Evolutionary conservation across 2,888 invertebrate species (phyloP).

Genomic region (Oscheius sp.): DNA sequence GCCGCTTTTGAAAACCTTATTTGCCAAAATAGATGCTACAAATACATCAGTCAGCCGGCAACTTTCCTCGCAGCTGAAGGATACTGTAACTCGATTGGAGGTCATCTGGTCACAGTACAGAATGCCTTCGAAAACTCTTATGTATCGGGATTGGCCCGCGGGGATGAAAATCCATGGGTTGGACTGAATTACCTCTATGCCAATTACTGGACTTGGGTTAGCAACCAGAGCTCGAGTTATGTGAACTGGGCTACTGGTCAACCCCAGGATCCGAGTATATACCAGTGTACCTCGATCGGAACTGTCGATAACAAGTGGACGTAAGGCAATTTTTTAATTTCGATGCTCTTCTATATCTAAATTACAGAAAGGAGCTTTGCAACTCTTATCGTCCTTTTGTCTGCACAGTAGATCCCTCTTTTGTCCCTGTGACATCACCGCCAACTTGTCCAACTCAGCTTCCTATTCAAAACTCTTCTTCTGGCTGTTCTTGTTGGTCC

Average conservation of each 20-base stretch:
- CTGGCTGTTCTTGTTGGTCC: no score
- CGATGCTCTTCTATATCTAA: background rate
- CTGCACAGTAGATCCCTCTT: background rate
- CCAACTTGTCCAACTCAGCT: background rate
- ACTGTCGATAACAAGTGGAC: background rate
- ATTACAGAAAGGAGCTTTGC: constrained; percentile 1
- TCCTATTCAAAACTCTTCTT: background rate
- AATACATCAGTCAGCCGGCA: background rate
- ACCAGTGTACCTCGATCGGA: background rate
- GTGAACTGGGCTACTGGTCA: background rate
- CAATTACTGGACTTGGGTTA: background rate
- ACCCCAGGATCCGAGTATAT: background rate
- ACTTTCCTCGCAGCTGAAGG: background rate
- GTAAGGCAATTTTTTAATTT: background rate
- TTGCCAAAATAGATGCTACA: background rate
- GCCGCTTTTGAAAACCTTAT: background rate
- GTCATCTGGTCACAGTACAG: background rate
- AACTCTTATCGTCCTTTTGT: background rate
- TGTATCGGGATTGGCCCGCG: background rate
- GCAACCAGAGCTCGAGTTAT: background rate
- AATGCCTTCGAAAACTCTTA: background rate
- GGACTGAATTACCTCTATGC: background rate
- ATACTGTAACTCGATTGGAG: background rate
- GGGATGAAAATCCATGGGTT: background rate
- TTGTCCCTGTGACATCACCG: background rate